Evolutionary conservation across 2,888 invertebrate genomes (phyloP).

Genomic region (Eretmocerus hayati): DNA sequence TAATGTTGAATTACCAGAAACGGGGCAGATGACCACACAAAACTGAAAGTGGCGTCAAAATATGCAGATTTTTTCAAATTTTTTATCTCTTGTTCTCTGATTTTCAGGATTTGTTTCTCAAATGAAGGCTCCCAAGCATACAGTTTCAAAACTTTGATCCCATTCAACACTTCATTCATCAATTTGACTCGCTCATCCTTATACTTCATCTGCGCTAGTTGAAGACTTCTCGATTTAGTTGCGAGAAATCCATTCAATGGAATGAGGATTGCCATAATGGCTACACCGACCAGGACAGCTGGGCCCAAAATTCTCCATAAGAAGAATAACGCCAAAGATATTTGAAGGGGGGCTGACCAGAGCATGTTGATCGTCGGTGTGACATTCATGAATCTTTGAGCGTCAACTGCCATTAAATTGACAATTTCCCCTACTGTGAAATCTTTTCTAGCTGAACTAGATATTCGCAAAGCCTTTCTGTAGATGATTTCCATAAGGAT

Average conservation of each 20-base stretch:
- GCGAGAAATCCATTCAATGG: conserved; percentile 83
- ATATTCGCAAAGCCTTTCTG: conserved; percentile 74
- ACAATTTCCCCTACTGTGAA: conserved; percentile 88
- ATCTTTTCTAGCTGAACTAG: conserved; percentile 71
- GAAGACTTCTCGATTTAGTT: conserved; percentile 69
- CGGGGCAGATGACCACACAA: conserved; percentile 92
- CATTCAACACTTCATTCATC: conserved; percentile 88
- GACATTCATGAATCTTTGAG: conserved; percentile 79
- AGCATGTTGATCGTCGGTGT: conserved; percentile 81
- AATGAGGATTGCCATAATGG: conserved; percentile 87
- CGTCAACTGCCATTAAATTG: conserved; percentile 87
- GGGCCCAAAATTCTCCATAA: conserved; percentile 78
- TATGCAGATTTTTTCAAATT: conserved; percentile 86
- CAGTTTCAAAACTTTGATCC: conserved; percentile 87
- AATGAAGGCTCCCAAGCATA: conserved; percentile 96
- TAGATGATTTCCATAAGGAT: conserved; percentile 86
- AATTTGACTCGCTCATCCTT: conserved; percentile 89
- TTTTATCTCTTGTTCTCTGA: conserved; percentile 80
- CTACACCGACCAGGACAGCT: conserved; percentile 86
- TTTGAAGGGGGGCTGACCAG: conserved; percentile 89
- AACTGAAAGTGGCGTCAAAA: conserved; percentile 85
- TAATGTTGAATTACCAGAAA: conserved; percentile 86
- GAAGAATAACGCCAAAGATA: conserved; percentile 74
- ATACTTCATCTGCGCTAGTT: conserved; percentile 84
- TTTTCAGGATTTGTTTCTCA: conserved; percentile 77